Base-by-base conservation (phyloP, 2,797 vertebrate genomes). In the Kryptolebias ocellatus region DNA sequence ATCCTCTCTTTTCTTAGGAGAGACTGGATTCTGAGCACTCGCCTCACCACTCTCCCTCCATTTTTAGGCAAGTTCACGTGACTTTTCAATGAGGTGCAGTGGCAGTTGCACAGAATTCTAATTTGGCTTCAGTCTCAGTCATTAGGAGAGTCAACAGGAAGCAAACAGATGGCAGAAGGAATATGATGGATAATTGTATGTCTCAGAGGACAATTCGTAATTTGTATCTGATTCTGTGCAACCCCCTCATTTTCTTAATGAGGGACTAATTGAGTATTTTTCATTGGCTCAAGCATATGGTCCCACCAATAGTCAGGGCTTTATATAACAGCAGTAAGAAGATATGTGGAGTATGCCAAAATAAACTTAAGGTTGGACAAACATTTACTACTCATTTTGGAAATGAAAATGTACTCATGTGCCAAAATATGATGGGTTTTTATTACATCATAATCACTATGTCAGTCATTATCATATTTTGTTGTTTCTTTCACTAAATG, bases 231-330 rank as follows among this genome's bases (percentile, higher is more conserved):
- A 90, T 92, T 91, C 85, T n/a, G 77, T 86, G 89, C 90, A 90
- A 88, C 90, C 90, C 91, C 86, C 88, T 92, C 89, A 87, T 92
- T 91, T 90, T 92, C 88, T 83, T 90, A 92, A 92, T 92, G 87
- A 92, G 85, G 83, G 74, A 85, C 88, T 92, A 90, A 93, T 92
- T 92, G 89, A 82, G 86, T 84, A 89, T 90, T 87, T 87, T 31
- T 59, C 79, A 81, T 81, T 84, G 86, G 83, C 73, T 80, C 59
- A 86, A 90, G 84, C 89, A 90, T 90, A 88, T 89, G 90, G 89
- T 75, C 46, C 68, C 55, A 79, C 75, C 74, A 78, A 77, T 67
- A 76, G 70, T 67, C 60, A 66, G 56, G 64, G 46, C 37, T 66
- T 67, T 63, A 74, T 68, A 29, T 80, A 69, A 86, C 73, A 65